phyloP scores from a whole-genome alignment of 2,797 vertebrate genomes.

The Brachyalestes nurse region DNA sequence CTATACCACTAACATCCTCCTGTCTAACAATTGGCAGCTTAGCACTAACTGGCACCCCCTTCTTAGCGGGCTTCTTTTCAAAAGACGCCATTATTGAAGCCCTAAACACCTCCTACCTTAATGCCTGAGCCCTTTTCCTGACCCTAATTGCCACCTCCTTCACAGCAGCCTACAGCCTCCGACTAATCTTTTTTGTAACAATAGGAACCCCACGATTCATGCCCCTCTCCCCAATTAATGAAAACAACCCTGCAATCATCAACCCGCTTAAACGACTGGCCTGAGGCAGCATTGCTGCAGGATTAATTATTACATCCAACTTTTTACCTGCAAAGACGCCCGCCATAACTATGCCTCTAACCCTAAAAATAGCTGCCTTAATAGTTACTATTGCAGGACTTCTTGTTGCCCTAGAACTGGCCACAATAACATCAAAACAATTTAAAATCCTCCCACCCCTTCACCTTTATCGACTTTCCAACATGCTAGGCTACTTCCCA shows the following conservation, averaged over 20 bases:
- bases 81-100: constrained; percentile 62
- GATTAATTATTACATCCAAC: too few species aligned
- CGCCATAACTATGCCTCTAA: neutral
- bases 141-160: constrained; percentile 58
- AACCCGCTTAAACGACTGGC: too few species aligned
- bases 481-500: constrained; percentile 46
- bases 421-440: constrained; percentile 8
- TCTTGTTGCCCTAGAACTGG: neutral
- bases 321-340: too few species aligned
- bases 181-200: accelerated
- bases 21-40: neutral
- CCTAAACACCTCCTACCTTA: constrained; percentile 41
- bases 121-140: constrained; percentile 43
- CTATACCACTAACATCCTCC: accelerated
- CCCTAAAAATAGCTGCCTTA: neutral
- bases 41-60: neutral
- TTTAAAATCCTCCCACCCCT: neutral
- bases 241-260: constrained; percentile 14
- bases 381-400: accelerated
- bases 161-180: constrained; percentile 58
- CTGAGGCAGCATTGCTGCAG: too few species aligned
- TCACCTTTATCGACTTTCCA: neutral
- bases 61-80: constrained; percentile 62
- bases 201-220: constrained; percentile 47
- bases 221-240: neutral